Conservation (phyloP, 2,797 vertebrate genomes). For the Dermochelys coriacea region DNA sequence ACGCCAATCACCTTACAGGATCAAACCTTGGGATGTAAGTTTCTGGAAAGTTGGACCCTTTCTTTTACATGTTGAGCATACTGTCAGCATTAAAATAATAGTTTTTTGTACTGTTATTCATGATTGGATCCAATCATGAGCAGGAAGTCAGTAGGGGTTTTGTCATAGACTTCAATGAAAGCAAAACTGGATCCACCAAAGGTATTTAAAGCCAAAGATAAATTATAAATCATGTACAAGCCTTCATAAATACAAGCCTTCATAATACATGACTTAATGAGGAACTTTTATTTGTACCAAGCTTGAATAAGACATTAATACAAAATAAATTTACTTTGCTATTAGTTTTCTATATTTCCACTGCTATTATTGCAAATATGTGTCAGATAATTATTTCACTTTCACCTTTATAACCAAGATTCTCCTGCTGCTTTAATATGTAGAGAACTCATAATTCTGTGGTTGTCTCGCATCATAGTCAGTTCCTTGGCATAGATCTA, state of each 20-base stretch:
- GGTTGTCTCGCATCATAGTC: neutral
- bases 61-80: neutral
- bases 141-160: fast-evolving
- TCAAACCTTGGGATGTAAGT: fast-evolving
- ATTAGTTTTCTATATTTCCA: neutral
- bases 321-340: neutral
- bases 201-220: neutral
- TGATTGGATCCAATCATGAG: neutral
- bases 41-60: neutral
- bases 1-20: neutral
- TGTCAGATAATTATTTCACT: neutral
- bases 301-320: neutral
- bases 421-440: constrained; percentile 7
- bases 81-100: neutral
- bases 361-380: neutral
- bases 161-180: neutral
- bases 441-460: neutral
- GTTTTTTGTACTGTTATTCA: neutral
- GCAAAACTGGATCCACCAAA: neutral
- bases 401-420: neutral
- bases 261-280: neutral
- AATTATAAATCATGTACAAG: neutral
- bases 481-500: neutral
- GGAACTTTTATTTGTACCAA: constrained; percentile 6
- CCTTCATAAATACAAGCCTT: constrained; percentile 27